Evolutionary conservation across 1,140 invertebrate species (phyloP).

Genomic region (Oncopeltus fasciatus): DNA sequence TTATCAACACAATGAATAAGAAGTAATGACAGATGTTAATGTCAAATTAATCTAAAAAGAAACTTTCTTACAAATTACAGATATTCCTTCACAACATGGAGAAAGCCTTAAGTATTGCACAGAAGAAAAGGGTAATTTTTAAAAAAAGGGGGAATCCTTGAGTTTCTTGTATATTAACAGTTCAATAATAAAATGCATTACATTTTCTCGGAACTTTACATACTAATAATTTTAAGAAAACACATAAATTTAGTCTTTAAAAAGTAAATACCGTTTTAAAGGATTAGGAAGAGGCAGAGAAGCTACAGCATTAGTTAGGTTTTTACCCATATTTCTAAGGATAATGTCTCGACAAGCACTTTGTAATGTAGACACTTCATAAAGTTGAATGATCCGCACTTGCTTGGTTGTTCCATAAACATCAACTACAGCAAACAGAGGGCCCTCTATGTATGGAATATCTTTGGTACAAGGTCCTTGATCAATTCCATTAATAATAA

Average conservation of each 20-base stretch:
- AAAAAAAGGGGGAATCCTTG: no score
- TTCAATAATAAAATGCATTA: no score
- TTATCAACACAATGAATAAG: no score
- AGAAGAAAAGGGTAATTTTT: no score
- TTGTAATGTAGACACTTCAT: slow-evolving; percentile 80
- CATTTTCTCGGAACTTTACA: no score
- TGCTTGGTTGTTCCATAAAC: slow-evolving; percentile 95
- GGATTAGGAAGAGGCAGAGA: slow-evolving; percentile 71
- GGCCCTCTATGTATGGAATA: slow-evolving; percentile 69
- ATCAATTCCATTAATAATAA: slow-evolving; percentile 89
- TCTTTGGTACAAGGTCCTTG: slow-evolving; percentile 60
- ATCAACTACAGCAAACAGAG: slow-evolving; percentile 82
- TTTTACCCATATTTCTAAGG: slow-evolving; percentile 56
- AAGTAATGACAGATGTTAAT: no score
- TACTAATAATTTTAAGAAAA: no score
- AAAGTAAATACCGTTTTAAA: slow-evolving; percentile 70
- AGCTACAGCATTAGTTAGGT: slow-evolving; percentile 39
- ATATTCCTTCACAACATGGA: no score
- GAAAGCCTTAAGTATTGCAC: no score
- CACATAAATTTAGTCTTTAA: slow-evolving; percentile 23
- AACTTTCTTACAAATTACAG: no score
- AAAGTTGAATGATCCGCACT: slow-evolving; percentile 80
- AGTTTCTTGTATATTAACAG: no score
- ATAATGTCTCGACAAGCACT: slow-evolving; percentile 79
- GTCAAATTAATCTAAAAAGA: no score